A percentile compares a stretch with the other conserved stretches of the same genome.
Evolutionary conservation across 2,113 vertebrate species (phyloP).

Genomic region (Galeopterus variegatus): DNA sequence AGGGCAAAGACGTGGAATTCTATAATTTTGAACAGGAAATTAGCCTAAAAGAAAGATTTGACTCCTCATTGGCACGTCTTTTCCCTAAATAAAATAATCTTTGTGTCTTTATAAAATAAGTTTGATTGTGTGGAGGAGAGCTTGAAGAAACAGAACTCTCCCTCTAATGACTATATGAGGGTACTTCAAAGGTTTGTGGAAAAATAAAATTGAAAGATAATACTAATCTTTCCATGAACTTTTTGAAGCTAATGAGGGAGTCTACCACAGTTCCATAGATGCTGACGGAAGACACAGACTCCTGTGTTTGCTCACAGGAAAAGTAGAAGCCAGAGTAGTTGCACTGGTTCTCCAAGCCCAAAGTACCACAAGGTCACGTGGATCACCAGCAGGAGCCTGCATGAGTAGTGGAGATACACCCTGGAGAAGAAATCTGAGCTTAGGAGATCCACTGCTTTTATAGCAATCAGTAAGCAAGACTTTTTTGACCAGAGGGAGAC

Average conservation of each 20-base stretch:
- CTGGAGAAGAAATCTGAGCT: neutral
- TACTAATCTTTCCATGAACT: too few relatives aligned
- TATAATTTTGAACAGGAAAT: neutral
- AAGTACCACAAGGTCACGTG: neutral
- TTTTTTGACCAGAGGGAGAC: neutral
- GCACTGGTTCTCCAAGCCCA: neutral
- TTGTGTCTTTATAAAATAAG: neutral
- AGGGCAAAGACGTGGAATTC: neutral
- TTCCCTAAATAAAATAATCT: neutral
- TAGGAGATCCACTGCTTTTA: neutral
- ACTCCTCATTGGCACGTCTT: neutral
- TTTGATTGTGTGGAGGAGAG: neutral
- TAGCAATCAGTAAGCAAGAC: neutral
- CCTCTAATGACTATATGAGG: neutral
- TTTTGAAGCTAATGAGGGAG: neutral
- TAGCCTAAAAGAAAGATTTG: neutral
- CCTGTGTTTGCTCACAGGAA: neutral
- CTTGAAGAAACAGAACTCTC: neutral
- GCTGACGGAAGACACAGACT: neutral
- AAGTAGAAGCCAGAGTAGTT: neutral
- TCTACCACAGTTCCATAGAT: neutral
- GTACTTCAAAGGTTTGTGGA: too few relatives aligned
- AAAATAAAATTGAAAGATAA: too few relatives aligned
- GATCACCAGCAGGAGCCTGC: neutral
- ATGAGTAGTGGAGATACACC: rapidly evolving